These are phyloP conservation scores for Neodon shergylaensis DNA, from an alignment of 2,113 vertebrate genomes.

Conservation along the genomic window DNA sequence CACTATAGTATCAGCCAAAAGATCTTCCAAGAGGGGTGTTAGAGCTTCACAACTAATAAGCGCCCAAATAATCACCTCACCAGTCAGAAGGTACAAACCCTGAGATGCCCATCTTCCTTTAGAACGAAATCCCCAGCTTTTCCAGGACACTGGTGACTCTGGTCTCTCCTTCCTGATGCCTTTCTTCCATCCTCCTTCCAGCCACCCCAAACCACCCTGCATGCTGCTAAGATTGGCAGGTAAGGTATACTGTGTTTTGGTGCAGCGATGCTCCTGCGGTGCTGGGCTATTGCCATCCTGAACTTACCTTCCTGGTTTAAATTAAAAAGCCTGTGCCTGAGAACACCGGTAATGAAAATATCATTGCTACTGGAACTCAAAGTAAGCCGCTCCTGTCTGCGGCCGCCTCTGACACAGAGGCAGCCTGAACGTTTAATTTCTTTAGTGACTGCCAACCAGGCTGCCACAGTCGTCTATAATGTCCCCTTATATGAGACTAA, in stretches of 20 bases:
- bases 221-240: conserved; percentile 66
- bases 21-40: too few species aligned
- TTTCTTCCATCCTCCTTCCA: conserved; percentile 44
- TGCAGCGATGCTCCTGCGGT: conserved; percentile 44
- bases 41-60: neutral
- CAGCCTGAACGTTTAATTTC: conserved; percentile 12
- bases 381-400: conserved; percentile 46
- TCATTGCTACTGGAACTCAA: conserved; percentile 58
- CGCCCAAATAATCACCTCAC: neutral
- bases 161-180: neutral
- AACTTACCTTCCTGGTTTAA: conserved; percentile 61
- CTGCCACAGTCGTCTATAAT: neutral
- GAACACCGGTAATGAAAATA: conserved; percentile 63
- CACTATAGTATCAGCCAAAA: neutral
- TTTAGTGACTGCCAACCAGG: conserved; percentile 51
- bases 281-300: conserved; percentile 62
- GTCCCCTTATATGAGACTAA: conserved; percentile 3
- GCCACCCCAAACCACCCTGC: conserved; percentile 1
- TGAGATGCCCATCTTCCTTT: neutral
- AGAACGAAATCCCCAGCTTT: neutral
- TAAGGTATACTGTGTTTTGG: conserved; percentile 48
- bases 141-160: neutral
- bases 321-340: conserved; percentile 67
- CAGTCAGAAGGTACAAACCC: neutral
- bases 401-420: conserved; percentile 45